Base-by-base conservation (phyloP, 2,113 vertebrate genomes). In the Bujurquina vittata region DNA sequence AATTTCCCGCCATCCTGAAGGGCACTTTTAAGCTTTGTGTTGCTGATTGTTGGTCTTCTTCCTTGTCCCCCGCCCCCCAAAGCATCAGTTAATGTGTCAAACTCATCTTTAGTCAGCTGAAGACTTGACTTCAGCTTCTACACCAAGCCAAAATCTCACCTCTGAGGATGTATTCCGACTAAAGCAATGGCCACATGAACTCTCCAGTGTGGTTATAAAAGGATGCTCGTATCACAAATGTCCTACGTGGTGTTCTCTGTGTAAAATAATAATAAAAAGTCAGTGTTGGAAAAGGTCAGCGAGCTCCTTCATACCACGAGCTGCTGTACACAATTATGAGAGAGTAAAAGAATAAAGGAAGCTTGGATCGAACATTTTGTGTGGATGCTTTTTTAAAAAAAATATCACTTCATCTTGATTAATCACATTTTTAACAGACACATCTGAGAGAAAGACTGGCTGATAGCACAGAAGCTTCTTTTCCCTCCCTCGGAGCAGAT, bases 321-420 rank as follows among this genome's bases (percentile, higher is more conserved):
- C 78, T 78, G 61, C 65, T 92, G 87, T 94, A 74, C 33, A 92
- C 86, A 79, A 83, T 83, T 40, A 76, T 76, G 40, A 31, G 65
- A 4, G 3, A 61, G 61, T 46, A 74, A 81, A 77, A 72, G 26
- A 54, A 72, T 72, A 72, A 72, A 72, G 26, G 54, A 72, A 54
- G 59, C 85, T 80, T 72, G 73, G 81, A 89, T 86, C 81, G 75
- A 86, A 26, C 43, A 3, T 14, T 9, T 60, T 37, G 17, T 65
- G 46, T 80, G 31, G 46, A 54, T 56, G 14, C 2, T 3, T 18
- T 2, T 26, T 46, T 10, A 37, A 26, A 3, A 26, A 3, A 26
- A 26, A 55, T 23, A n/a, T 18, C 54, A 26, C 10, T 54, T 72
- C 14, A 72, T 72, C 46, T 72, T n/a, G 67, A 72, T 72, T 54